Evolutionary conservation across 2,113 vertebrate species (phyloP).

Genomic region (Aegotheles bennettii): DNA sequence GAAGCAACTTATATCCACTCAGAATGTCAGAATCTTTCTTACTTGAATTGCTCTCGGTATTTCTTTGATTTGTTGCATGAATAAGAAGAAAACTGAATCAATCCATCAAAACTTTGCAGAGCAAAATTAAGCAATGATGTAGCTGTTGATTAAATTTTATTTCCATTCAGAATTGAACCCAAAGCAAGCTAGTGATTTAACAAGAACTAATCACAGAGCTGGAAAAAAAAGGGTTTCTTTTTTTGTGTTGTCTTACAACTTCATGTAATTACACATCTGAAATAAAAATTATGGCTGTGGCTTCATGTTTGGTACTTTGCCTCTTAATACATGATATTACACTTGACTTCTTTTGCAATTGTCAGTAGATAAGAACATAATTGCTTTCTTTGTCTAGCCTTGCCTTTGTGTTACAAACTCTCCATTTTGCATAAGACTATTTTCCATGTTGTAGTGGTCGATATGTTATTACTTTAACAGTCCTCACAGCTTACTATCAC

Average conservation of each 20-base stretch:
- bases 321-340: conserved; percentile 28
- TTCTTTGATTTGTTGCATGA: neutral
- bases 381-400: conserved; percentile 41
- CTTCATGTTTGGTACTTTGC: conserved; percentile 22
- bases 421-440: neutral
- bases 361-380: conserved; percentile 46
- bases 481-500: neutral
- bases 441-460: neutral
- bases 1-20: neutral
- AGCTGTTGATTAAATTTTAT: neutral
- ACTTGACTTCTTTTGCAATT: conserved; percentile 31
- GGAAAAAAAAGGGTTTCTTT: neutral
- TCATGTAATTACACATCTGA: conserved; percentile 32
- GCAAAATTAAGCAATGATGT: fast-evolving
- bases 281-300: conserved; percentile 32
- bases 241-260: neutral
- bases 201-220: neutral
- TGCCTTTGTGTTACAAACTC: neutral
- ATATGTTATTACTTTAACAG: neutral
- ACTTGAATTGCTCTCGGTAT: neutral
- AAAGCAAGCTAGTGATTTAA: neutral
- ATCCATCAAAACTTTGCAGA: neutral
- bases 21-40: neutral
- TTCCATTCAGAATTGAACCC: neutral
- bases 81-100: neutral